These are phyloP conservation scores for Pseudomugil tenellus DNA, from an alignment of 2,797 vertebrate species.

Conservation along the genomic window DNA sequence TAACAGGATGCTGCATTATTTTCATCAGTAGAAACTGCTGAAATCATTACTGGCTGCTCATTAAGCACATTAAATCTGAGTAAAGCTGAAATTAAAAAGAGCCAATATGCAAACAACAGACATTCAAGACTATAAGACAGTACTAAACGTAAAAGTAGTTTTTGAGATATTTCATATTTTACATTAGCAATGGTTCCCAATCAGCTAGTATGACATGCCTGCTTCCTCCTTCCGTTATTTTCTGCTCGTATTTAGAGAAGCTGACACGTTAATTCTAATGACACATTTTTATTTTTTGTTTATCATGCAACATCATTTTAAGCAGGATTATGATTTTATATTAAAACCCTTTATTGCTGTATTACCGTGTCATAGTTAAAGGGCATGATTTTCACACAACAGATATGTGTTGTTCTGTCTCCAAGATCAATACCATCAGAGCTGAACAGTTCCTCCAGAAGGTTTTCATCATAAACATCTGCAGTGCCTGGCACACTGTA, in stretches of 20 bases:
- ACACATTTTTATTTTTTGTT: background rate
- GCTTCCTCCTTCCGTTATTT: background rate
- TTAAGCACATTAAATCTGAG: background rate
- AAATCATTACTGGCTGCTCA: background rate
- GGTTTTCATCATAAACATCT: background rate
- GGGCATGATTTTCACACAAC: background rate
- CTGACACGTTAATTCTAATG: background rate
- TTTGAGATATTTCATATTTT: background rate
- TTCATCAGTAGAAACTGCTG: background rate
- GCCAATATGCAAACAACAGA: background rate
- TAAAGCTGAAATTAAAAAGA: background rate
- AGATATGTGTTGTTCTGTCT: background rate
- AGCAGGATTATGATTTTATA: background rate
- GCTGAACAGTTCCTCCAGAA: background rate
- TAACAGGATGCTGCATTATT: background rate
- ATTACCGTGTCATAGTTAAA: background rate
- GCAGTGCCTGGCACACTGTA: background rate
- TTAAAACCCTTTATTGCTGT: background rate
- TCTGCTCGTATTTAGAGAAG: background rate
- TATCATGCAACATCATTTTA: too few species aligned
- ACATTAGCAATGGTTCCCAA: background rate
- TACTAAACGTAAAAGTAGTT: background rate
- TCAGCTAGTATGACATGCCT: background rate
- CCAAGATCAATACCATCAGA: background rate
- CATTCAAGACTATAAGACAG: background rate